phyloP scores from a whole-genome alignment of 1,140 invertebrate species.

The Saccostrea glomerata region DNA sequence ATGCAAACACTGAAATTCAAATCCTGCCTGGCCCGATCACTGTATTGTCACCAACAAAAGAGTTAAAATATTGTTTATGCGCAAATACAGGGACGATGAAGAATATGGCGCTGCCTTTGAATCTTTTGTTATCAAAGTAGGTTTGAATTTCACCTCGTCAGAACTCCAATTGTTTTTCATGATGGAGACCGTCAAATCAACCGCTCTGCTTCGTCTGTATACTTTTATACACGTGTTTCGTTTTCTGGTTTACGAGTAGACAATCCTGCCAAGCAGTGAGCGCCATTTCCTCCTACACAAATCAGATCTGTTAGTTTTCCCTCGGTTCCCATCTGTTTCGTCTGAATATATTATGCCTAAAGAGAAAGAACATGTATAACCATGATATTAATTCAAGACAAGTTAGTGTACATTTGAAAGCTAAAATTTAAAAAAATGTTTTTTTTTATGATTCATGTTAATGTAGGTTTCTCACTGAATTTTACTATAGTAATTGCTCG shows the following conservation, averaged over 20 bases:
- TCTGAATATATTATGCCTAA: not conserved
- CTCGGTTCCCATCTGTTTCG: not conserved
- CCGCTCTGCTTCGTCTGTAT: slow-evolving; percentile 66
- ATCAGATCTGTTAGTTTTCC: slow-evolving; percentile 45
- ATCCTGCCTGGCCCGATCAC: slow-evolving; percentile 66
- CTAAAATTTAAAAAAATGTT: no score
- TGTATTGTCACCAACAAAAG: slow-evolving; percentile 56
- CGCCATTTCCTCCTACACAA: slow-evolving; percentile 69
- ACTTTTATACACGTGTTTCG: slow-evolving; percentile 64
- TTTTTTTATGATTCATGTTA: no score
- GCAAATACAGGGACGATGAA: slow-evolving; percentile 63
- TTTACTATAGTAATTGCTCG: no score
- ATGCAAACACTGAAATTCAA: slow-evolving; percentile 67
- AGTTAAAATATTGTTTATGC: slow-evolving; percentile 64
- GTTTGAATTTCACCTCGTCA: slow-evolving; percentile 44
- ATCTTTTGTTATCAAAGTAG: slow-evolving; percentile 58
- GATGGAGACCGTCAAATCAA: slow-evolving; percentile 59
- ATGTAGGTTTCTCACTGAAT: no score
- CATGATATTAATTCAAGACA: not conserved
- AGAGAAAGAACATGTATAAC: not conserved
- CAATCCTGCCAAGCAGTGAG: slow-evolving; percentile 67
- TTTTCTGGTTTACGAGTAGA: slow-evolving; percentile 57
- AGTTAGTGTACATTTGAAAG: no score
- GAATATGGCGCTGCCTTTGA: slow-evolving; percentile 59
- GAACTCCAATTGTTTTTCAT: slow-evolving; percentile 39